Evolutionary conservation across 2,888 invertebrate species (phyloP).

Genomic region (Apotomis capreana): DNA sequence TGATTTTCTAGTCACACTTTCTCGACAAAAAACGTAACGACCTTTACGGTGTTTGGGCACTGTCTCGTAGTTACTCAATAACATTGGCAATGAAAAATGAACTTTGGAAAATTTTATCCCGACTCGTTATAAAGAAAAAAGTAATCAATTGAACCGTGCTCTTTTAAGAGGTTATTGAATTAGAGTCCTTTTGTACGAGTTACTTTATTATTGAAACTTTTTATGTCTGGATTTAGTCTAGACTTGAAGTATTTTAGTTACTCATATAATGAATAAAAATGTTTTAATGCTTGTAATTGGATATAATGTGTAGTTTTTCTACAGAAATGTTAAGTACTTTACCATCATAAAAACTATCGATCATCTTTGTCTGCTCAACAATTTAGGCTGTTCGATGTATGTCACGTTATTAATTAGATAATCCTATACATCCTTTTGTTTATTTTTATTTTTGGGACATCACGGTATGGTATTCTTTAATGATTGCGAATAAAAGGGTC

Average conservation of each 20-base stretch:
- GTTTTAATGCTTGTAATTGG: no score
- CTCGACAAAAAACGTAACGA: slow-evolving; percentile 57
- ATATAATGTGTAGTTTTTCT: no score
- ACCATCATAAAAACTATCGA: no score
- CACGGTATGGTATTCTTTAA: no score
- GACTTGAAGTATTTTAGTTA: neutral
- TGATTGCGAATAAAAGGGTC: no score
- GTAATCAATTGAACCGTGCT: slow-evolving; percentile 20
- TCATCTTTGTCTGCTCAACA: neutral
- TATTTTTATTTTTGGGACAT: neutral
- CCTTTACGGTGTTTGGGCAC: slow-evolving; percentile 71
- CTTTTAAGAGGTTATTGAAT: slow-evolving; percentile 22
- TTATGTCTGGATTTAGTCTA: neutral
- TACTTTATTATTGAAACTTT: neutral
- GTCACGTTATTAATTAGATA: no score
- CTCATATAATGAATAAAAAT: no score
- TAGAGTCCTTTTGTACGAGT: neutral
- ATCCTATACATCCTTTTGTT: no score
- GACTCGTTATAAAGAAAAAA: slow-evolving; percentile 15
- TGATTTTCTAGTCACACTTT: slow-evolving; percentile 41
- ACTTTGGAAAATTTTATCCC: slow-evolving; percentile 58
- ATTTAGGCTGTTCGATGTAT: no score
- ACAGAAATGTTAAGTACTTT: no score
- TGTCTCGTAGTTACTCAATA: slow-evolving; percentile 65
- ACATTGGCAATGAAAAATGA: slow-evolving; percentile 71